These are phyloP conservation scores for Drosophila putrida DNA, from an alignment of 2,888 invertebrate genomes.

Conservation along the genomic window DNA sequence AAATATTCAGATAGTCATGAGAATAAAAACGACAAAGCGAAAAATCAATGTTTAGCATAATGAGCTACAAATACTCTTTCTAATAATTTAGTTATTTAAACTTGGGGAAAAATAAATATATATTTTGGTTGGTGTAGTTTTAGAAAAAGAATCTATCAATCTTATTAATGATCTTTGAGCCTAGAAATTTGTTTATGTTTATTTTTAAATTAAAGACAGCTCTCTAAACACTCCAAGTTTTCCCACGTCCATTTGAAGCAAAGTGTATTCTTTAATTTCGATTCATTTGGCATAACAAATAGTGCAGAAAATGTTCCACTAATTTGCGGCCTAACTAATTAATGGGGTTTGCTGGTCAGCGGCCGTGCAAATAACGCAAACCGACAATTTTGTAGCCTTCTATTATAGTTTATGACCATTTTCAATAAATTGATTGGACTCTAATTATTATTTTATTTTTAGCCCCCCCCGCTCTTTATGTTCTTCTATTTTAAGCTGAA, in stretches of 20 bases:
- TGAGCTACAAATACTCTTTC: conserved; percentile 19
- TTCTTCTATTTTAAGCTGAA: conserved; percentile 5
- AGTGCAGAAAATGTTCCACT: conserved; percentile 64
- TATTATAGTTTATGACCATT: conserved; percentile 34
- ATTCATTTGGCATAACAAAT: conserved; percentile 27
- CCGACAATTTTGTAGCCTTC: conserved; percentile 34
- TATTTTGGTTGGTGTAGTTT: background rate
- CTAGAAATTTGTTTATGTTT: no score
- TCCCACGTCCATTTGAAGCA: background rate
- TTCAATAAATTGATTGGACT: conserved; percentile 70
- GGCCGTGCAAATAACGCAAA: conserved; percentile 29
- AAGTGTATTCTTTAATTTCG: conserved; percentile 25
- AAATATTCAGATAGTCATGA: conserved; percentile 14
- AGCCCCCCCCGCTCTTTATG: background rate
- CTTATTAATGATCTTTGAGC: no score
- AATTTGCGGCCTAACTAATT: conserved; percentile 77
- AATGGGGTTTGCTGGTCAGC: conserved; percentile 58
- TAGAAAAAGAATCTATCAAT: background rate
- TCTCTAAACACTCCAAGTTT: background rate
- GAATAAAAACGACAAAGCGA: background rate
- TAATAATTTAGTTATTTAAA: background rate
- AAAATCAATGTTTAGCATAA: background rate
- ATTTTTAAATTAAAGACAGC: background rate
- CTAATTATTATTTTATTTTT: conserved; percentile 34
- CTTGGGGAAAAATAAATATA: no score